Evolutionary conservation across 2,888 invertebrate species (phyloP).

Genomic region (Pomacea canaliculata): DNA sequence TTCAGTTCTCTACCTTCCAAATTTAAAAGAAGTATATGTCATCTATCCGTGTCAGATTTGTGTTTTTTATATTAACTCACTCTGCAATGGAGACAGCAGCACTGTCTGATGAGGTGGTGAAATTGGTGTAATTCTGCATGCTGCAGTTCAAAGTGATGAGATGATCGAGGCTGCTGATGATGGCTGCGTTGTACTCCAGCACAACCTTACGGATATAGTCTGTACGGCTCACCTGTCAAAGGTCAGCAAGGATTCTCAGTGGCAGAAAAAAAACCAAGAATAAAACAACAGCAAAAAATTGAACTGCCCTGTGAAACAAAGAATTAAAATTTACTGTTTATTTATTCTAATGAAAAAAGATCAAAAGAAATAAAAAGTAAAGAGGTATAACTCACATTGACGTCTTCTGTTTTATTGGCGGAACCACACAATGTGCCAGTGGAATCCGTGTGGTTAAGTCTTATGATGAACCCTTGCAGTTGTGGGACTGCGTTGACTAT

Average conservation of each 20-base stretch:
- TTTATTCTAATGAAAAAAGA: not conserved
- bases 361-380: not conserved
- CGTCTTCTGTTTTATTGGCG: not conserved
- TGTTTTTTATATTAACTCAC: no score
- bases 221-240: not conserved
- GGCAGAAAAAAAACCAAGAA: not conserved
- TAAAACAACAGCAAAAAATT: not conserved
- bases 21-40: no score
- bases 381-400: not conserved
- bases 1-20: no score
- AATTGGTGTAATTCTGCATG: not conserved
- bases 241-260: no score
- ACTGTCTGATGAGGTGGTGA: not conserved
- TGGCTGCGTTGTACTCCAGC: not conserved
- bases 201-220: conserved; percentile 7
- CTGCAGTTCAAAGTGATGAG: conserved; percentile 20
- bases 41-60: no score
- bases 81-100: no score
- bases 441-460: not conserved
- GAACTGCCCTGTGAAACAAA: not conserved
- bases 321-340: not conserved
- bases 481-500: not conserved
- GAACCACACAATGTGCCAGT: not conserved
- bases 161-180: conserved; percentile 15
- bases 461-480: not conserved